Percentiles rank a stretch among this genome's conserved stretches.
Conservation (phyloP, 2,113 vertebrate species). For the Pygoscelis adeliae region DNA sequence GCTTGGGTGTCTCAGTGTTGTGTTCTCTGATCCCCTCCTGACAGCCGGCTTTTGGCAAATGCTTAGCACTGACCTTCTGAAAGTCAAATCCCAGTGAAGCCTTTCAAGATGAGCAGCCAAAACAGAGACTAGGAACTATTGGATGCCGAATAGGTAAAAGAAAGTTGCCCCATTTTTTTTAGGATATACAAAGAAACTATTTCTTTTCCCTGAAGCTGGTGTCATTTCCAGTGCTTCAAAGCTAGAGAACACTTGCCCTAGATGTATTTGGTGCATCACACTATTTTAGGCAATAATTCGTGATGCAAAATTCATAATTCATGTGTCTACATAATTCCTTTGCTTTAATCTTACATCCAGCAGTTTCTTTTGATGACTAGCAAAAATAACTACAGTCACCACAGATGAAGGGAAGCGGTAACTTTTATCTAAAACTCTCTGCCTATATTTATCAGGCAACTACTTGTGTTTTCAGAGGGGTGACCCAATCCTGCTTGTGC, state of each 20-base stretch:
- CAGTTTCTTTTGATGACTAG: conserved; percentile 16
- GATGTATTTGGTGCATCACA: neutral
- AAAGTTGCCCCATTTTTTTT: neutral
- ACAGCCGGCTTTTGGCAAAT: neutral
- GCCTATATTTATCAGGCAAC: neutral
- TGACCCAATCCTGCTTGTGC: neutral
- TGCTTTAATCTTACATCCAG: conserved; percentile 24
- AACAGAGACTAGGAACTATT: neutral
- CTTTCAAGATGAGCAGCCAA: neutral
- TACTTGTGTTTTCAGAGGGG: neutral
- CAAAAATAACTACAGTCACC: conserved; percentile 21
- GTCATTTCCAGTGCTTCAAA: neutral
- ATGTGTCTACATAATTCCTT: neutral
- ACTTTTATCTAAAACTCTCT: neutral
- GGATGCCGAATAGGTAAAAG: neutral
- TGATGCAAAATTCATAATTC: conserved; percentile 50
- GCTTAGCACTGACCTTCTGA: neutral
- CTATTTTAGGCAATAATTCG: conserved; percentile 25
- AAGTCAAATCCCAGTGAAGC: neutral
- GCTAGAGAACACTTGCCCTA: neutral
- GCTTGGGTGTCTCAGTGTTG: neutral
- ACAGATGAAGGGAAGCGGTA: neutral
- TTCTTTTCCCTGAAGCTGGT: neutral
- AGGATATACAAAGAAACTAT: neutral
- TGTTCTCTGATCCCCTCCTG: neutral